Percentiles rank a stretch among this genome's conserved stretches.
Evolutionary conservation across 2,888 invertebrate species (phyloP).

Genomic region (Yponomeuta evonymella): DNA sequence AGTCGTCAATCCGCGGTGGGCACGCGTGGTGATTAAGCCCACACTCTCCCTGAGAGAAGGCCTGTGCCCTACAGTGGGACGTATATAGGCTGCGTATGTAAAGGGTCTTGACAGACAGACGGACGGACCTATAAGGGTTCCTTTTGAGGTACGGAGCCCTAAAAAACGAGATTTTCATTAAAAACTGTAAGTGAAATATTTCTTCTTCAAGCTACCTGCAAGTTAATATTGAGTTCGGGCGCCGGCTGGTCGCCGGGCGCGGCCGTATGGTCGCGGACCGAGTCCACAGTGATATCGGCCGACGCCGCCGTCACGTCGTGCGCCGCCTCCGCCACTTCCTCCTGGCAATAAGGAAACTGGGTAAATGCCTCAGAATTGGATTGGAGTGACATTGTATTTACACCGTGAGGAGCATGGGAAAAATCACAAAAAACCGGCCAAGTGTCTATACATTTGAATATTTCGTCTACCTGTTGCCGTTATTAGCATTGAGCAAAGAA

Average conservation of each 20-base stretch:
- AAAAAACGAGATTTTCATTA: neutral
- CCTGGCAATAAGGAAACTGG: slow-evolving; percentile 36
- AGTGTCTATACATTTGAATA: no score
- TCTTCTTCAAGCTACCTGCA: slow-evolving; percentile 50
- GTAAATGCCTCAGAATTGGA: neutral
- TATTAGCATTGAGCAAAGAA: no score
- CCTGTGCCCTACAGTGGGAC: no score
- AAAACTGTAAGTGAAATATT: no score
- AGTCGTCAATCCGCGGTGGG: no score
- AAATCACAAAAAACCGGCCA: no score
- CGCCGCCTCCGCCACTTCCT: slow-evolving; percentile 55
- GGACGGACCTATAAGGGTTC: neutral
- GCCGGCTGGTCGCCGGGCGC: slow-evolving; percentile 77
- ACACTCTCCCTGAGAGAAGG: no score
- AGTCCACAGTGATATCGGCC: slow-evolving; percentile 96
- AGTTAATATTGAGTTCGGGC: slow-evolving; percentile 63
- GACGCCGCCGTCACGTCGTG: slow-evolving; percentile 75
- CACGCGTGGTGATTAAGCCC: no score
- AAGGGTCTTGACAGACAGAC: no score
- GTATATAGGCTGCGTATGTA: no score
- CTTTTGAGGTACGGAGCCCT: neutral
- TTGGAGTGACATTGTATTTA: neutral
- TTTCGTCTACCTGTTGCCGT: no score
- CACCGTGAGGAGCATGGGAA: neutral
- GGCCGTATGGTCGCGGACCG: slow-evolving; percentile 89